phyloP scores from a whole-genome alignment of 2,888 invertebrate species.

The Desoria tigrina region DNA sequence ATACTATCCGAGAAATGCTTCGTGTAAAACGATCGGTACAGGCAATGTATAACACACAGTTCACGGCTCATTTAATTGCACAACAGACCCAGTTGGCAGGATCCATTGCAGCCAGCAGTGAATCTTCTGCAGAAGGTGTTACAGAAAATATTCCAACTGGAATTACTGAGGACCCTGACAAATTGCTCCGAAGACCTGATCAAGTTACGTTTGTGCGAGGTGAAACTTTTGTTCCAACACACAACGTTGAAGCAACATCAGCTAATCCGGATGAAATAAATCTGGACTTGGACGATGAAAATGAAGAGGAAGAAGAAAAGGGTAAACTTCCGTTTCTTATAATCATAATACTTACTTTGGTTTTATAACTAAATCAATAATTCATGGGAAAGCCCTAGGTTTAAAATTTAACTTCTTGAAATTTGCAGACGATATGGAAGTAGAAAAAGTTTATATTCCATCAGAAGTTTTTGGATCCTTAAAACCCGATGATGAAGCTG shows the following conservation, averaged over 20 bases:
- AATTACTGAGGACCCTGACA: slow-evolving; percentile 61
- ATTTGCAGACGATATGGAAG: slow-evolving; percentile 64
- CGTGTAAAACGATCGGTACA: slow-evolving; percentile 96
- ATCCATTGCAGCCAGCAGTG: slow-evolving; percentile 71
- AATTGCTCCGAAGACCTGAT: slow-evolving; percentile 40
- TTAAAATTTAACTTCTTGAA: slow-evolving; percentile 22
- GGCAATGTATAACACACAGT: slow-evolving; percentile 95
- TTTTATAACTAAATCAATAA: background rate
- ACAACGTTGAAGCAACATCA: slow-evolving; percentile 64
- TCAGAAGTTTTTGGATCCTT: slow-evolving; percentile 88
- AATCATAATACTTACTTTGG: background rate
- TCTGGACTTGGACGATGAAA: slow-evolving; percentile 57
- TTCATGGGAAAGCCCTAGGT: background rate
- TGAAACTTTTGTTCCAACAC: slow-evolving; percentile 68
- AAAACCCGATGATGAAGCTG: slow-evolving; percentile 56
- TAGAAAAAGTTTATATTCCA: slow-evolving; percentile 83
- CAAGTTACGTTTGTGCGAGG: slow-evolving; percentile 75
- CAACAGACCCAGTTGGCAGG: slow-evolving; percentile 58
- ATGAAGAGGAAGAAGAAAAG: slow-evolving; percentile 58
- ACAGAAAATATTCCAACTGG: slow-evolving; percentile 76
- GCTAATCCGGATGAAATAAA: slow-evolving; percentile 62
- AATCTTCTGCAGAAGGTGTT: slow-evolving; percentile 60
- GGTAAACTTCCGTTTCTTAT: slow-evolving; percentile 55
- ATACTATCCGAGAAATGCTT: slow-evolving; percentile 98
- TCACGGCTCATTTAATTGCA: slow-evolving; percentile 54